Evolutionary conservation across 2,888 invertebrate species (phyloP), one percentile per base, ranked within the genome.

Genomic region (Noctua fimbriata): DNA sequence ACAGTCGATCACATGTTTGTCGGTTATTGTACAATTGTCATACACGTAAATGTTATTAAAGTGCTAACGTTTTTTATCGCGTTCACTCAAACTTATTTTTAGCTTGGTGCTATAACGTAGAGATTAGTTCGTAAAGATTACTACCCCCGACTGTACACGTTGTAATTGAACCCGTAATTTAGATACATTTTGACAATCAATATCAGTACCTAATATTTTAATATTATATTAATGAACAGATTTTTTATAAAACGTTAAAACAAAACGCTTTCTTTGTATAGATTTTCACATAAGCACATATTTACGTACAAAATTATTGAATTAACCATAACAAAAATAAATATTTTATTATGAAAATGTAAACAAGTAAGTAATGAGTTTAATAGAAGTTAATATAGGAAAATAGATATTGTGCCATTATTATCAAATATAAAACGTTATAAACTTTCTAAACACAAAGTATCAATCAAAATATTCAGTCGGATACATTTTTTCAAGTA

Each of bases 21-120:
- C 75, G 60, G 49, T 77, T 69, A 78, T 76, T 76, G 73, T 76
- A 76, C 76, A 76, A 66, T 74, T 79, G 79, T 73, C 76, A 70
- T 76, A 63, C 76, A 69, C 60, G 66, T 76, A 66, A 70, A 81
- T 52, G 63, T 79, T 75, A 86, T 79, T 72, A 66, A 71, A 78
- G 78, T 81, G 83, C 73, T 75, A 65, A 80, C 74, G 76, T 84
- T 83, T 69, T 79, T 74, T 79, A 75, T 76, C 78, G 80, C 90
- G 77, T 78, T 82, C 81, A 83, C 66, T 76, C 36, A 86, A 78
- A 78, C 77, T 87, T 87, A 79, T 87, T 87, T 89, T 89, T 90
- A 88, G 92, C 89, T 89, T 89, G 92, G 92, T 92, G 92, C 92
- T 92, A 91, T 90, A 82, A 85, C 69, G 75, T 90, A 88, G 73